Percentiles rank a stretch among this genome's conserved stretches.
Evolutionary conservation across 2,797 vertebrate species (phyloP).

Genomic region (Sebastes oblongus): DNA sequence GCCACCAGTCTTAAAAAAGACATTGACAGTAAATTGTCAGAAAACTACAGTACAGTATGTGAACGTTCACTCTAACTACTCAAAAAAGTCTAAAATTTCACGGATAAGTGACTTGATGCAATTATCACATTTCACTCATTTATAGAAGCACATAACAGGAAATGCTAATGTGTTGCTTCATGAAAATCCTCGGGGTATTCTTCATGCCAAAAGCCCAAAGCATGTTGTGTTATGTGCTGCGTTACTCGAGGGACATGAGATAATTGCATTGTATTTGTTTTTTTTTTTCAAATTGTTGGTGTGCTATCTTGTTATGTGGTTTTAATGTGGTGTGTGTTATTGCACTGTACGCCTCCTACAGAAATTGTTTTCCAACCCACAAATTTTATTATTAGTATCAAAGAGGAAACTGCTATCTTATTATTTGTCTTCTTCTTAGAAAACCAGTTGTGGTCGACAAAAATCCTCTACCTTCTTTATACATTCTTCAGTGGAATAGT

Average conservation of each 20-base stretch:
- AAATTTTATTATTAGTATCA: background rate
- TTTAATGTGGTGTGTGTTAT: background rate
- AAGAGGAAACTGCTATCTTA: background rate
- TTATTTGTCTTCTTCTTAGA: background rate
- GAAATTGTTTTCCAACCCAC: background rate
- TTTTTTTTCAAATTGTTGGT: background rate
- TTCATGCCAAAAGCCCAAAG: conserved; percentile 12
- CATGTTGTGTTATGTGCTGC: background rate
- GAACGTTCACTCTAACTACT: background rate
- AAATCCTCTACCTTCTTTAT: background rate
- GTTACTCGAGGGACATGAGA: conserved; percentile 20
- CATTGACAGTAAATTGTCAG: background rate
- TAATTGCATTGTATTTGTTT: conserved; percentile 17
- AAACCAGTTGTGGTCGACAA: background rate
- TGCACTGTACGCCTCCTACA: background rate
- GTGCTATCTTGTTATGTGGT: background rate
- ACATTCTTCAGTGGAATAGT: background rate
- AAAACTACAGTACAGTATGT: background rate
- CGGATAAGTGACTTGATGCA: background rate
- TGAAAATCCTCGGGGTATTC: background rate
- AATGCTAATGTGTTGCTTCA: conserved; percentile 5
- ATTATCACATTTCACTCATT: conserved; percentile 32
- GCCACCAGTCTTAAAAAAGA: background rate
- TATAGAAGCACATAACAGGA: conserved; percentile 1
- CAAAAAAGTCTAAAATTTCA: background rate